Conservation (phyloP, 2,888 invertebrate species). For the Willowsia nigromaculata region DNA sequence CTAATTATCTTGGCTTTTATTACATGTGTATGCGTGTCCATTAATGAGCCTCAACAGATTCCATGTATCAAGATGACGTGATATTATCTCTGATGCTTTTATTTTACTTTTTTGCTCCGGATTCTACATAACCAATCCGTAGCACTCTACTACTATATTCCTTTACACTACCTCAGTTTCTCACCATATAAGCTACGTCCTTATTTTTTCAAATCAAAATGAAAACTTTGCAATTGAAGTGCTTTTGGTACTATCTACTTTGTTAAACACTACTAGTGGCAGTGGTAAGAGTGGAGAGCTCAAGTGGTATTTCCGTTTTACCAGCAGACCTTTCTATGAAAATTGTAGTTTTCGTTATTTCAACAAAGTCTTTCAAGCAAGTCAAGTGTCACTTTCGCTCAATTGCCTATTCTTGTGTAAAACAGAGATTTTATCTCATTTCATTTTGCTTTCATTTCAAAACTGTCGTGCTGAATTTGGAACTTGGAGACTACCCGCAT, state of each 20-base stretch:
- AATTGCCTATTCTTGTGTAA: neutral
- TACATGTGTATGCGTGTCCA: conserved; percentile 65
- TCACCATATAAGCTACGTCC: no score
- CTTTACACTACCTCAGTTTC: no score
- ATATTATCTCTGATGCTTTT: neutral
- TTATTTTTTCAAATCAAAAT: no score
- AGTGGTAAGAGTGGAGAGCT: neutral
- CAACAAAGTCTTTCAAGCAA: neutral
- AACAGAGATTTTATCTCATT: neutral
- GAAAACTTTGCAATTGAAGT: no score
- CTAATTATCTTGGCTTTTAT: conserved; percentile 75
- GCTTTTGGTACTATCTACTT: no score
- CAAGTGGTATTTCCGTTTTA: neutral
- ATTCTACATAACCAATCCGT: neutral
- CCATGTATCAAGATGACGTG: conserved; percentile 16
- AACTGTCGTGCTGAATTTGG: neutral
- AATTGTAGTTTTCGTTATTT: neutral
- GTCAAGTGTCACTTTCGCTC: neutral
- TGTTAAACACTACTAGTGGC: neutral
- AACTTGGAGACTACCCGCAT: no score
- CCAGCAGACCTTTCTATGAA: neutral
- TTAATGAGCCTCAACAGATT: conserved; percentile 59
- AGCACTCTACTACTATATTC: no score
- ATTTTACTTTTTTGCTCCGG: neutral
- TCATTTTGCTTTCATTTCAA: neutral